These are phyloP conservation scores for Pterobdella sp. DNA, from an alignment of 2,888 invertebrate genomes.

Conservation along the genomic window DNA sequence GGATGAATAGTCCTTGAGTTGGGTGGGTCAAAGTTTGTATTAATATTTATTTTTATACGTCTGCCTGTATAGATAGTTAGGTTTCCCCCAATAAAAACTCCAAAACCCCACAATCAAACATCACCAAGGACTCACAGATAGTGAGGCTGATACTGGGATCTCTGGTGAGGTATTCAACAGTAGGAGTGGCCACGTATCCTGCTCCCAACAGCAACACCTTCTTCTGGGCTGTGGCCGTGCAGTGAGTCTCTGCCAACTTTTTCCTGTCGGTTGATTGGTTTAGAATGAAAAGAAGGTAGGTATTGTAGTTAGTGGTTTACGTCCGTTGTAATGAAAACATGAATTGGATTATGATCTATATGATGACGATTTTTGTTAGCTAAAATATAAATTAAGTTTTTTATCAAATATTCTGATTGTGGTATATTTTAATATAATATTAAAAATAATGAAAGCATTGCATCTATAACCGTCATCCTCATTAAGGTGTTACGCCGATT, in stretches of 20 bases:
- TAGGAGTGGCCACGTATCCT: slow-evolving; percentile 84
- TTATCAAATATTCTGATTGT: too few species aligned
- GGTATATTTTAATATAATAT: too few species aligned
- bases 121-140: slow-evolving; percentile 58
- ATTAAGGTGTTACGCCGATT: too few species aligned
- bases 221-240: slow-evolving; percentile 55
- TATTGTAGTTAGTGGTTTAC: not conserved
- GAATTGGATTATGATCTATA: too few species aligned
- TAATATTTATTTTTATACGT: too few species aligned
- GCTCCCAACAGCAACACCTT: slow-evolving; percentile 79
- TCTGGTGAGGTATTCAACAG: slow-evolving; percentile 84
- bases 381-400: too few species aligned
- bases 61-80: not conserved
- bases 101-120: not conserved
- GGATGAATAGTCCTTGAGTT: too few species aligned
- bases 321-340: too few species aligned
- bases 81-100: not conserved
- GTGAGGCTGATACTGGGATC: slow-evolving; percentile 73
- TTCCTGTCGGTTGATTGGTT: slow-evolving; percentile 17
- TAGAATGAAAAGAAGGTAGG: not conserved
- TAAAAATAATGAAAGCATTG: too few species aligned
- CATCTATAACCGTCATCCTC: too few species aligned
- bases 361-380: too few species aligned
- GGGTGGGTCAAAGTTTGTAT: too few species aligned
- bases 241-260: slow-evolving; percentile 34